Percentiles rank a stretch among this genome's conserved stretches.
phyloP scores from a whole-genome alignment of 2,888 invertebrate species.

The Busseola fusca region DNA sequence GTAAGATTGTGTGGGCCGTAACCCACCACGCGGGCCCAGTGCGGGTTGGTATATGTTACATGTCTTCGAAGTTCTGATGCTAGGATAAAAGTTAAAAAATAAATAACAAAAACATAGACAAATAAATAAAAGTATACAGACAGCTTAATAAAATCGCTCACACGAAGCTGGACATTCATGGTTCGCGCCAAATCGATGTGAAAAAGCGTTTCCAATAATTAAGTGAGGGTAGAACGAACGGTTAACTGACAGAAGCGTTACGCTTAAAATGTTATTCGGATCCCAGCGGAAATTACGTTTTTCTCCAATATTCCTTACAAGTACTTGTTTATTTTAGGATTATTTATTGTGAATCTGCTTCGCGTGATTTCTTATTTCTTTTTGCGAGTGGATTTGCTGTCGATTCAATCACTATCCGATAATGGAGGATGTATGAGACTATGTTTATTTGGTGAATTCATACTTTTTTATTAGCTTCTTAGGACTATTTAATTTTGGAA shows the following conservation, averaged over 20 bases:
- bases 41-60: no score
- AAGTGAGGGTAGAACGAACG: conserved; percentile 54
- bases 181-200: conserved; percentile 42
- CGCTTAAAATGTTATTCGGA: conserved; percentile 61
- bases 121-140: not conserved
- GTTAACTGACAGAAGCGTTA: conserved; percentile 57
- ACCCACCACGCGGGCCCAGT: no score
- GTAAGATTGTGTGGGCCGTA: no score
- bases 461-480: not conserved
- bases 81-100: not conserved
- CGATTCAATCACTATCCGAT: conserved; percentile 24
- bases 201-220: conserved; percentile 61
- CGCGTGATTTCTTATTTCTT: conserved; percentile 28
- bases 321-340: conserved; percentile 52
- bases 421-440: conserved; percentile 5
- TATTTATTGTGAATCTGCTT: conserved; percentile 45
- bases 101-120: not conserved
- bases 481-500: not conserved
- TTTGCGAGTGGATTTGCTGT: conserved; percentile 22
- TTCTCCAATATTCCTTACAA: conserved; percentile 60
- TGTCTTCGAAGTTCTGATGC: no score
- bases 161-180: conserved; percentile 8
- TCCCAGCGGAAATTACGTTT: conserved; percentile 66
- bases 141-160: conserved; percentile 19
- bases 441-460: conserved; percentile 15